Evolutionary conservation across 1,140 invertebrate species (phyloP).

Genomic region (Limonius californicus): DNA sequence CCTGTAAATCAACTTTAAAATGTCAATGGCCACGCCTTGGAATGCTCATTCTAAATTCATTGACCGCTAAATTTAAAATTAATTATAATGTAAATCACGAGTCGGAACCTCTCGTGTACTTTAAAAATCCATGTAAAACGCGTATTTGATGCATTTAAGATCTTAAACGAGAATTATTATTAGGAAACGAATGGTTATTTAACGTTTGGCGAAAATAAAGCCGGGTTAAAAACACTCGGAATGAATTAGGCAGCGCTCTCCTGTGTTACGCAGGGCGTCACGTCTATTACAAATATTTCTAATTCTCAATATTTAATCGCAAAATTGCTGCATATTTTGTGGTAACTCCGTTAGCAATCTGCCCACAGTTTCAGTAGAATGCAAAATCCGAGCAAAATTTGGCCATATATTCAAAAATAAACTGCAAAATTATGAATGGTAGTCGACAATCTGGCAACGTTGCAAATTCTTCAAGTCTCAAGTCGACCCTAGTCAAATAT

Average conservation of each 20-base stretch:
- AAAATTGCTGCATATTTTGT: not conserved
- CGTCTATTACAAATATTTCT: not conserved
- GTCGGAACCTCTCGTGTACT: too few species aligned
- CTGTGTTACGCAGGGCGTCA: conserved; percentile 31
- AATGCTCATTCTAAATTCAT: not conserved
- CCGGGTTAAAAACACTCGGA: too few species aligned
- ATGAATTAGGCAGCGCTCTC: conserved; percentile 24
- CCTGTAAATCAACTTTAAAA: not conserved
- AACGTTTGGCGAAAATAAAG: too few species aligned
- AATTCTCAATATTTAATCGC: not conserved
- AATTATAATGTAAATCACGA: too few species aligned
- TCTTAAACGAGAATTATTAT: too few species aligned
- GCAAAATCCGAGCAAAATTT: not conserved
- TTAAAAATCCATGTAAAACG: too few species aligned
- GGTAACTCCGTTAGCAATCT: not conserved
- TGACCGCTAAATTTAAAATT: too few species aligned
- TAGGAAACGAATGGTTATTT: too few species aligned
- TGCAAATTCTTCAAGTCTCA: conserved; percentile 35
- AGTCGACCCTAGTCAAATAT: conserved; percentile 33
- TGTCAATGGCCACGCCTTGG: not conserved
- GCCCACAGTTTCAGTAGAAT: not conserved
- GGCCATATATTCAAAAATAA: not conserved
- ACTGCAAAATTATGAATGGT: conserved; percentile 27
- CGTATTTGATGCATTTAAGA: too few species aligned
- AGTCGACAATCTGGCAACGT: conserved; percentile 33